Percentiles rank a stretch among this genome's conserved stretches.
phyloP scores from a whole-genome alignment of 1,140 invertebrate species.

The Apocrypta bakeri region DNA sequence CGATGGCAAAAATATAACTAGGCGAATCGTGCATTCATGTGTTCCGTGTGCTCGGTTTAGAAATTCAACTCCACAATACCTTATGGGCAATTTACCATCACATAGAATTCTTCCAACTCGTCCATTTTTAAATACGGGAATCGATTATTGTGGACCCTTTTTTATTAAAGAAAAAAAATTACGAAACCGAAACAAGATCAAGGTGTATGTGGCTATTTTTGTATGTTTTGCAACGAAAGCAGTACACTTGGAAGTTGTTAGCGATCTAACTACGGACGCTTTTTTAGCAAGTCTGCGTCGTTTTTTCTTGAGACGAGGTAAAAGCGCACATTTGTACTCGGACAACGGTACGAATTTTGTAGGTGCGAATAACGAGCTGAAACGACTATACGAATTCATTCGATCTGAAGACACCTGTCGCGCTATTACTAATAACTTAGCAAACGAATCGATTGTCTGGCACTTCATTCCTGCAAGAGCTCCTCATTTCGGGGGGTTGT shows the following conservation, averaged over 20 bases:
- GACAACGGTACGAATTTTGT: constrained; percentile 29
- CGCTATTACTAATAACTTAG: not conserved
- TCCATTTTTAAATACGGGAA: constrained; percentile 5
- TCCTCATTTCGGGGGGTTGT: constrained; percentile 24
- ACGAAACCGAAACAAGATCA: constrained; percentile 13
- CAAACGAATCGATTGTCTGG: not conserved
- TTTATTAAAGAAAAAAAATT: constrained; percentile 12
- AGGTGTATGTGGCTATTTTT: constrained; percentile 52
- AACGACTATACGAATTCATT: not conserved
- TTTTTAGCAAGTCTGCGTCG: not conserved
- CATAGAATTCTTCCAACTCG: not conserved
- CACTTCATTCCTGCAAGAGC: constrained; percentile 4
- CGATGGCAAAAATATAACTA: not conserved
- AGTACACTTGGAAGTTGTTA: constrained; percentile 56
- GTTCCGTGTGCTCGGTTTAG: not conserved
- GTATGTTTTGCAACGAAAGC: constrained; percentile 54
- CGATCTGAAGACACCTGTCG: not conserved
- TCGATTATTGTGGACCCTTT: too few relatives aligned
- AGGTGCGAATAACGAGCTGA: too few relatives aligned
- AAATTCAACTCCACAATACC: not conserved
- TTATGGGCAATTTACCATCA: constrained; percentile 15
- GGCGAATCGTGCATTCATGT: not conserved
- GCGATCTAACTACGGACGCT: constrained; percentile 53
- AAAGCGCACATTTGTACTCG: not conserved
- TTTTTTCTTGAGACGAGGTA: not conserved